A percentile compares a stretch with the other conserved stretches of the same genome.
These are phyloP conservation scores for Altica lythri DNA, from an alignment of 2,888 invertebrate genomes.

Conservation along the genomic window DNA sequence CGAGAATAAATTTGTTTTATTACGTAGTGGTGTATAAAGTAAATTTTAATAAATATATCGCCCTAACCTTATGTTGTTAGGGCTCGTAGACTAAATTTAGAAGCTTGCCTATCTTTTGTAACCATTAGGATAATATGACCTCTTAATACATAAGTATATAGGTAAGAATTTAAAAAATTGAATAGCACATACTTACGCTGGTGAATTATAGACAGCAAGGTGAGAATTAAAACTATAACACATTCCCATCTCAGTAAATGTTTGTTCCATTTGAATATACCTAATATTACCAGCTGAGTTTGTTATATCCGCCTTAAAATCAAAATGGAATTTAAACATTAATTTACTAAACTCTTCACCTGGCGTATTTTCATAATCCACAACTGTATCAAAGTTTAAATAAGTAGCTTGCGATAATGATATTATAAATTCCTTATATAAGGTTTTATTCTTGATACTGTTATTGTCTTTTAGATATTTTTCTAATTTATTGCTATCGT, in stretches of 20 bases:
- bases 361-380: slow-evolving; percentile 61
- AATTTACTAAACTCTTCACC: slow-evolving; percentile 64
- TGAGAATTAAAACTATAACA: slow-evolving; percentile 72
- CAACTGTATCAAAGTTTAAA: slow-evolving; percentile 63
- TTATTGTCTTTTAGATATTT: slow-evolving; percentile 55
- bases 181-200: slow-evolving; percentile 57
- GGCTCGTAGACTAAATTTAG: too few species aligned
- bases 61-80: too few species aligned
- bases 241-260: slow-evolving; percentile 71
- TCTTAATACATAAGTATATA: not conserved
- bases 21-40: too few species aligned
- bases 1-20: too few species aligned
- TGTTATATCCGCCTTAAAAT: slow-evolving; percentile 36
- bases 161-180: not conserved
- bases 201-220: slow-evolving; percentile 65
- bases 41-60: too few species aligned
- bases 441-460: slow-evolving; percentile 57
- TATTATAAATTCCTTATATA: slow-evolving; percentile 62
- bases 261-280: slow-evolving; percentile 59
- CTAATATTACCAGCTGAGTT: slow-evolving; percentile 48
- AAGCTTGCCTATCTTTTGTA: too few species aligned
- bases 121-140: too few species aligned
- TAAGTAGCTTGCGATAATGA: slow-evolving; percentile 65
- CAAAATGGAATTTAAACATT: slow-evolving; percentile 59
- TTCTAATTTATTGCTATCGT: slow-evolving; percentile 62